Base-by-base conservation (phyloP, 2,888 invertebrate genomes). In the Ctenicera cuprea region DNA sequence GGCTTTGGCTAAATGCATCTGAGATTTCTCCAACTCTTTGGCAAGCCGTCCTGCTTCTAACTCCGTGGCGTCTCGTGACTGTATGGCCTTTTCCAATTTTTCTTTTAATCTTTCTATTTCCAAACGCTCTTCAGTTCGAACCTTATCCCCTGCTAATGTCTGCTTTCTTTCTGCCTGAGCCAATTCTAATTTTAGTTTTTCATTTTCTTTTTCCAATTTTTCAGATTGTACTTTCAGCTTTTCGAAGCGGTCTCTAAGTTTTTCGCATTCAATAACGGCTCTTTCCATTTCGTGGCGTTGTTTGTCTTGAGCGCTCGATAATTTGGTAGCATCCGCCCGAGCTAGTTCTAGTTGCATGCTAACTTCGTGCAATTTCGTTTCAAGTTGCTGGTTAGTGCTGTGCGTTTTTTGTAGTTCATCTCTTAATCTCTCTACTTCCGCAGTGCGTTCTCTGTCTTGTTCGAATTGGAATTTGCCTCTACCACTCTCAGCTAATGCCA, bases 231-330 rank as follows among this genome's bases (percentile, higher is more conserved):
- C 85, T 82, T 93, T 93, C n/a, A 95, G 88, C 87, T 95, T 95
- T 84, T 96, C 96, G 85, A 95, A 78, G 76, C 95, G 90, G 82
- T 96, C 96, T 80, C 95, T 91, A 76, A 95, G 92, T 88, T 96
- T 96, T 85, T 96, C 96, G 81, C 95, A 93, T 87, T 96, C 96
- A 85, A 96, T 95, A 83, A 95, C 93, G 79, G 95, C 93, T 54
- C 95, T 90, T 86, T 95, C 96, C 81, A 95, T 89, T 82, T 96
- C 95, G 77, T 90, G 88, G 45, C 95, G 90, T 85, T 94, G 94
- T 83, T 95, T 94, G 80, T 96, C 96, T 85, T 96, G 93, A 45
- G 91, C 90, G 45, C 91, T 91, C 77, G 91, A 90, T 18, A 93
- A 88, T 86, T 96, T 96, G 37, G 91, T 89, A 14, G 94, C 92